phyloP scores from a whole-genome alignment of 2,113 vertebrate species.

The Trinectes maculatus region DNA sequence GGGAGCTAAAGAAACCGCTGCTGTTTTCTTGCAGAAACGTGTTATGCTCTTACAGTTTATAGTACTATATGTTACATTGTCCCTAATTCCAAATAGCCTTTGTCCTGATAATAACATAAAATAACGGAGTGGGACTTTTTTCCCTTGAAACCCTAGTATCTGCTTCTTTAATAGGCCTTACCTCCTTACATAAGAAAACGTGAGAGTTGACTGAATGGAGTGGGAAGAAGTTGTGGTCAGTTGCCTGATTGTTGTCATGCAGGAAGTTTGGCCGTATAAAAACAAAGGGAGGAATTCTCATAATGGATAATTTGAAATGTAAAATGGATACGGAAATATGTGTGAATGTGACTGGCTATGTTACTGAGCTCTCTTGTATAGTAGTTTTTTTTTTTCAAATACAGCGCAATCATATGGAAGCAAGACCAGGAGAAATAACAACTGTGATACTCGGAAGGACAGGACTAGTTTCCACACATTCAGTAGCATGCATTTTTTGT shows the following conservation, averaged over 20 bases:
- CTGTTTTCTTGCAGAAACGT: conserved; percentile 14
- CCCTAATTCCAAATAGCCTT: neutral
- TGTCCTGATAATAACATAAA: neutral
- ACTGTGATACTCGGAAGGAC: conserved; percentile 37
- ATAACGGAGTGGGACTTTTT: neutral
- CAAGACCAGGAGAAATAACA: conserved; percentile 50
- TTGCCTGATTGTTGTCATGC: conserved; percentile 32
- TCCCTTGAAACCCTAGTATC: neutral
- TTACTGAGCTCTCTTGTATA: conserved; percentile 13
- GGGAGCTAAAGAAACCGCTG: conserved; percentile 37
- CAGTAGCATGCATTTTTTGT: conserved; percentile 4
- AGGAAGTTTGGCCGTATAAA: conserved; percentile 38
- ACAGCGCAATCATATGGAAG: conserved; percentile 34
- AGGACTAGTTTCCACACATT: conserved; percentile 26
- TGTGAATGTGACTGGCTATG: conserved; percentile 38
- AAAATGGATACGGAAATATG: conserved; percentile 62
- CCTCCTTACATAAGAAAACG: conserved; percentile 48
- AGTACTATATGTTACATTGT: neutral
- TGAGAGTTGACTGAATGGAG: conserved; percentile 30
- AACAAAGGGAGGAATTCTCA: conserved; percentile 66
- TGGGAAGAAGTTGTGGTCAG: conserved; percentile 43
- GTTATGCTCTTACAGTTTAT: neutral
- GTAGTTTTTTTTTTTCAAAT: conserved; percentile 15
- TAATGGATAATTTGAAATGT: conserved; percentile 65
- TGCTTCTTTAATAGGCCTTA: conserved; percentile 14